These are phyloP conservation scores for Nyctereutes procyonoides DNA, from an alignment of 2,113 vertebrate species.

Conservation along the genomic window DNA sequence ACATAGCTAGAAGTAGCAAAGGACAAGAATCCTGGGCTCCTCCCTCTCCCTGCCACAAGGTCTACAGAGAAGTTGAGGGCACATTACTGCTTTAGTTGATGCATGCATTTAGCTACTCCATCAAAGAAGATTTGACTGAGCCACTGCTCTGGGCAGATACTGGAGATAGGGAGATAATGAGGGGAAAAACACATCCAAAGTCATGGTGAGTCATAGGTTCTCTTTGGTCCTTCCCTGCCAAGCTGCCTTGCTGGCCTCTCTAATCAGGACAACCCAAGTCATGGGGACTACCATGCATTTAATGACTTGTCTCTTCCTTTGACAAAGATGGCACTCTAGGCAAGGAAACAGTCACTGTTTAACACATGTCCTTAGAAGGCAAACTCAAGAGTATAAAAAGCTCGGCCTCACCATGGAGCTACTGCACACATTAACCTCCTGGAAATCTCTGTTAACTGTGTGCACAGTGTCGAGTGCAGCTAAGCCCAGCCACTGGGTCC, in stretches of 20 bases:
- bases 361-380: not conserved
- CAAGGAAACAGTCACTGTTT: not conserved
- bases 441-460: not conserved
- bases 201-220: not conserved
- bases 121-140: not conserved
- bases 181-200: not conserved
- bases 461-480: fast-evolving
- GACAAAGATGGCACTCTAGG: not conserved
- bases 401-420: not conserved
- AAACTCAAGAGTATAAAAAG: not conserved
- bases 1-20: not conserved
- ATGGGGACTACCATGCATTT: not conserved
- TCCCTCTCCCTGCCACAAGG: not conserved
- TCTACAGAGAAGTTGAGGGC: not conserved
- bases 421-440: not conserved
- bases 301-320: not conserved
- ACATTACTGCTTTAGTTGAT: not conserved
- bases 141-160: not conserved
- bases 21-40: not conserved
- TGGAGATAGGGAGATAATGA: not conserved
- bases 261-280: not conserved
- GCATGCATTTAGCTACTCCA: not conserved
- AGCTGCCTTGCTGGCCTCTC: not conserved
- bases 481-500: fast-evolving
- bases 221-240: not conserved